phyloP scores from a whole-genome alignment of 2,888 invertebrate genomes.

The Choreutis nemorana region DNA sequence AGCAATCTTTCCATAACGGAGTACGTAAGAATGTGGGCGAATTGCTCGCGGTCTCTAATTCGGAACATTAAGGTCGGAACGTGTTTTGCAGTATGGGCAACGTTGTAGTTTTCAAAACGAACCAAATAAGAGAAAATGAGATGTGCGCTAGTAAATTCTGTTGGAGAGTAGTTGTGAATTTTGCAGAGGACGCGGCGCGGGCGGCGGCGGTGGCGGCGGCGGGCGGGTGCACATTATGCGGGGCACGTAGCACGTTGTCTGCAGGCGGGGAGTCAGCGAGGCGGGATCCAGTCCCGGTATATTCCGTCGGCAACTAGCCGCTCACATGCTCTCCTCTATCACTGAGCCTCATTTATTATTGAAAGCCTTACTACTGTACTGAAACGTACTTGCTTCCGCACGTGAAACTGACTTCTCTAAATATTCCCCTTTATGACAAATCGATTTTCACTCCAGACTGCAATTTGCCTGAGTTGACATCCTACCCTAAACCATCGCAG shows the following conservation, averaged over 20 bases:
- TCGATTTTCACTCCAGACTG: constrained; percentile 15
- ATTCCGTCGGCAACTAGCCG: constrained; percentile 24
- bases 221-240: too few species aligned
- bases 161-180: constrained; percentile 59
- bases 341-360: constrained; percentile 55
- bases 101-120: constrained; percentile 36
- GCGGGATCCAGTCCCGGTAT: constrained; percentile 22
- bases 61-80: constrained; percentile 3
- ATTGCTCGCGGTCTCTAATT: constrained; percentile 6
- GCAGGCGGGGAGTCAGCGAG: constrained; percentile 30
- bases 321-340: constrained; percentile 34
- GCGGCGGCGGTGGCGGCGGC: too few species aligned
- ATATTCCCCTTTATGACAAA: constrained; percentile 30
- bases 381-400: constrained; percentile 33
- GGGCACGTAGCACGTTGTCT: constrained; percentile 58
- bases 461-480: too few species aligned
- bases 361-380: constrained; percentile 33
- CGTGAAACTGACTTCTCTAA: constrained; percentile 32
- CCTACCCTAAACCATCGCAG: too few species aligned
- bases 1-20: background rate
- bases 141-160: constrained; percentile 55
- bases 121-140: constrained; percentile 56
- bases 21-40: constrained; percentile 1
- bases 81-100: constrained; percentile 6
- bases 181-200: constrained; percentile 51